Percentiles rank a stretch among this genome's conserved stretches.
Evolutionary conservation across 2,888 invertebrate species (phyloP).

Genomic region (Thalpophila matura): DNA sequence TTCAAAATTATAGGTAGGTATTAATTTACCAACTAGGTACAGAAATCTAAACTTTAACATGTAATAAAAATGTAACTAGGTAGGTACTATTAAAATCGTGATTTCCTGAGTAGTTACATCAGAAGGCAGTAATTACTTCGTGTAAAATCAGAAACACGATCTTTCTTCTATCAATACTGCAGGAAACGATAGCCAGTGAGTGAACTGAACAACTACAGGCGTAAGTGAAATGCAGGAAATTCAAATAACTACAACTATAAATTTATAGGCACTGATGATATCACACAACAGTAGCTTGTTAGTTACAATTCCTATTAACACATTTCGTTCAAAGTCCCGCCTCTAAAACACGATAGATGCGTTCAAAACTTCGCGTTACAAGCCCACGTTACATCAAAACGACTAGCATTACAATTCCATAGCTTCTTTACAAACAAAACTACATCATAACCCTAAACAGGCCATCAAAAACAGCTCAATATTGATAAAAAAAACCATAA

Average conservation of each 20-base stretch:
- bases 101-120: neutral
- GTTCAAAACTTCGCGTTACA: constrained; percentile 36
- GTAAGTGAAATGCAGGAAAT: constrained; percentile 44
- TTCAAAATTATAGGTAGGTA: too few species aligned
- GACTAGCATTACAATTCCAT: constrained; percentile 41
- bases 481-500: constrained; percentile 62
- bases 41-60: too few species aligned
- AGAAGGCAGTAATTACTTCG: neutral
- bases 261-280: constrained; percentile 44
- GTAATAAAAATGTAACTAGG: too few species aligned
- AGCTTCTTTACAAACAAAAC: constrained; percentile 58
- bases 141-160: constrained; percentile 7
- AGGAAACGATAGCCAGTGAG: constrained; percentile 30
- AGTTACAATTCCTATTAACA: constrained; percentile 22
- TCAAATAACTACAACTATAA: constrained; percentile 33
- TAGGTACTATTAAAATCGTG: neutral
- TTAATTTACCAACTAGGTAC: too few species aligned
- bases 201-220: constrained; percentile 1
- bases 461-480: constrained; percentile 59
- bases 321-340: constrained; percentile 4
- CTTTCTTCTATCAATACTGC: constrained; percentile 8
- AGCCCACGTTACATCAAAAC: constrained; percentile 14
- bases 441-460: constrained; percentile 62
- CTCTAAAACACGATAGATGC: constrained; percentile 6
- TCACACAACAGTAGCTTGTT: constrained; percentile 22